Percentiles rank a stretch among this genome's conserved stretches.
phyloP scores from a whole-genome alignment of 1,140 invertebrate genomes.

The Myzus persicae region DNA sequence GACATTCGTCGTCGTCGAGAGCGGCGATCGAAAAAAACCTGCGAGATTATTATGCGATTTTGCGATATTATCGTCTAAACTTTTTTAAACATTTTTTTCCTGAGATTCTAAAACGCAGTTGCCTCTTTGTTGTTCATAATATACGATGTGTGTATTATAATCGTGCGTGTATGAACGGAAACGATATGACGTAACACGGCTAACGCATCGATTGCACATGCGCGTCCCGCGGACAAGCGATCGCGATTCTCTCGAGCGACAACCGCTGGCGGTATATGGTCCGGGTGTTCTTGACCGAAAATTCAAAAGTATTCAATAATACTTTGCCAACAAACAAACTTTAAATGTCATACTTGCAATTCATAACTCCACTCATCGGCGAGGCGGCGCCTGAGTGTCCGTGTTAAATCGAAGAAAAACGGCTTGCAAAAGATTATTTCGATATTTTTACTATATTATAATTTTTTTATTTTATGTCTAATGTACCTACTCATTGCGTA shows the following conservation, averaged over 20 bases:
- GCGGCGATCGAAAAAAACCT: neutral
- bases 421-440: neutral
- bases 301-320: neutral
- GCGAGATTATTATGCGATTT: neutral
- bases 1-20: neutral
- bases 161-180: neutral
- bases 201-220: neutral
- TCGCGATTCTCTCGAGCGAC: neutral
- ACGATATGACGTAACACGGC: neutral
- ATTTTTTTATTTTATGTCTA: too few species aligned
- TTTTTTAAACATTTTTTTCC: neutral
- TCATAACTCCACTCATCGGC: neutral
- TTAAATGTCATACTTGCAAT: neutral
- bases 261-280: neutral
- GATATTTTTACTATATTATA: neutral
- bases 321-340: neutral
- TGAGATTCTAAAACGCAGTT: neutral
- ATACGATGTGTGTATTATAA: neutral
- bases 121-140: neutral
- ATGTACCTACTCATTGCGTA: neutral
- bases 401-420: neutral
- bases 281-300: neutral
- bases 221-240: neutral
- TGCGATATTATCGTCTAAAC: slow-evolving; percentile 4
- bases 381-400: neutral